phyloP scores from a whole-genome alignment of 1,140 invertebrate species.

The Cydia fagiglandana region DNA sequence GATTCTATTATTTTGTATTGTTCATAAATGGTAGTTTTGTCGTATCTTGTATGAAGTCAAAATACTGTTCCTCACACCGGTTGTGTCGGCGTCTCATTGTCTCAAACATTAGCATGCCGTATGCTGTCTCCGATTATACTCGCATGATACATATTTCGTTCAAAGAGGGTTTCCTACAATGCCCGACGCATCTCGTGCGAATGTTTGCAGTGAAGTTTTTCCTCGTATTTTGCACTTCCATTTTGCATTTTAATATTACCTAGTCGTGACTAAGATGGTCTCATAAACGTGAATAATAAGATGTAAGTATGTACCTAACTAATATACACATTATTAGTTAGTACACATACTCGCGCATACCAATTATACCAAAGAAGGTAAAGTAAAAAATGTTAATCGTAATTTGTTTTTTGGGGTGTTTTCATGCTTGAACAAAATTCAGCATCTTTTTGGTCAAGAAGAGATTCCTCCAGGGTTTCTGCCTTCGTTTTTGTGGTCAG shows the following conservation, averaged over 20 bases:
- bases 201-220: neutral
- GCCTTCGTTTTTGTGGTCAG: no score
- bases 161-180: conserved; percentile 15
- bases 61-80: neutral
- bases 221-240: neutral
- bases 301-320: no score
- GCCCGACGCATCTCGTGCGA: neutral
- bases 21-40: no score
- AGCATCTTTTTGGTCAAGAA: no score
- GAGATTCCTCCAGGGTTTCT: no score
- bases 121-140: neutral
- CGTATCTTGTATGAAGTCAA: neutral
- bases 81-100: neutral
- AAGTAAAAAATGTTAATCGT: no score
- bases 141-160: neutral
- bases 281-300: neutral
- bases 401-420: no score
- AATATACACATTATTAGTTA: no score
- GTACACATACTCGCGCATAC: no score
- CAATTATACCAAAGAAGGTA: no score
- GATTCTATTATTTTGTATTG: no score
- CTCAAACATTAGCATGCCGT: neutral
- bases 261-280: neutral
- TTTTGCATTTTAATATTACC: neutral
- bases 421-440: no score